These are phyloP conservation scores for Cephus sareptanus DNA, from an alignment of 2,888 invertebrate genomes.

Conservation along the genomic window DNA sequence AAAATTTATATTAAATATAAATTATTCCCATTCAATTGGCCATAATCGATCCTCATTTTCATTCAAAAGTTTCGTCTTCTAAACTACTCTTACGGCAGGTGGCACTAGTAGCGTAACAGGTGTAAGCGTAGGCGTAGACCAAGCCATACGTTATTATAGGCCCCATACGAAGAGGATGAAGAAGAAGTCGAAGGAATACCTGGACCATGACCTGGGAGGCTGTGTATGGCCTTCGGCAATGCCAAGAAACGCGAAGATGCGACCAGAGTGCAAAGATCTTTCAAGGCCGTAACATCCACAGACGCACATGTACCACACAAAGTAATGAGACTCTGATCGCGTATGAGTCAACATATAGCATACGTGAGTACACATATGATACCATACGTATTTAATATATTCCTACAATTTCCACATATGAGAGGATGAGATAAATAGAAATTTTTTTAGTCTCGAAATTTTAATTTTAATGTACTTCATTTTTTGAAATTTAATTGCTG, in stretches of 20 bases:
- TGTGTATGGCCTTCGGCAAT: constrained; percentile 54
- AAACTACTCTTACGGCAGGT: neutral
- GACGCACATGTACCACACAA: neutral
- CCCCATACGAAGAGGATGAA: neutral
- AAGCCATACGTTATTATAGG: neutral
- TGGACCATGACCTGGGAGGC: constrained; percentile 54
- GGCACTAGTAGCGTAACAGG: neutral
- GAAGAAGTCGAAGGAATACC: constrained; percentile 13
- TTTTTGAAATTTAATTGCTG: neutral
- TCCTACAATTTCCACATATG: neutral
- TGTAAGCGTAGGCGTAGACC: neutral
- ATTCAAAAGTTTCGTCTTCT: neutral
- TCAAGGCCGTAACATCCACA: constrained; percentile 51
- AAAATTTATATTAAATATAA: neutral
- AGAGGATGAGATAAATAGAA: neutral
- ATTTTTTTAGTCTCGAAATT: neutral
- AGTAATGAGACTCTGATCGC: constrained; percentile 47
- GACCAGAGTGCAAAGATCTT: constrained; percentile 61
- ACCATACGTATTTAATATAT: neutral
- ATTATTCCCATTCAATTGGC: neutral
- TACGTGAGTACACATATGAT: neutral
- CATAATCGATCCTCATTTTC: neutral
- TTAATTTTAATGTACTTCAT: too few relatives aligned
- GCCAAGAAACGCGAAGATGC: constrained; percentile 46
- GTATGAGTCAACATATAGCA: neutral